phyloP scores from a whole-genome alignment of 2,888 invertebrate species.

The Thumatha senex region DNA sequence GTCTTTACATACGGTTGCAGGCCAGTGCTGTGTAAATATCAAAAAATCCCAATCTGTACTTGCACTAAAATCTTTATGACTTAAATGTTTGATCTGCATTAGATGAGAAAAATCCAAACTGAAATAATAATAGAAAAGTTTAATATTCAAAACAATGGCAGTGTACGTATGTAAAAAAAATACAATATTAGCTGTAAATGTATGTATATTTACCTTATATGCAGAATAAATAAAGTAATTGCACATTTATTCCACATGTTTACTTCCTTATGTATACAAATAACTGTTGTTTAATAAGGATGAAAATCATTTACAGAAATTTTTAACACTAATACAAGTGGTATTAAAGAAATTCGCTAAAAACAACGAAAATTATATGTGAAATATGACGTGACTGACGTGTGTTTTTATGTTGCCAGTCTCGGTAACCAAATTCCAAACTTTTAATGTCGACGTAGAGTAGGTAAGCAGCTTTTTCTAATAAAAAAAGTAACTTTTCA shows the following conservation, averaged over 20 bases:
- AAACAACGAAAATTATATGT: too few relatives aligned
- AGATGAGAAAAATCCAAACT: constrained; percentile 34
- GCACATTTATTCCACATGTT: constrained; percentile 19
- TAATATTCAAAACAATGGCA: too few relatives aligned
- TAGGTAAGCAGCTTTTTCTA: too few relatives aligned
- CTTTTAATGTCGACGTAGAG: too few relatives aligned
- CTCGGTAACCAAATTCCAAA: not conserved
- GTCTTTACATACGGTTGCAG: constrained; percentile 81
- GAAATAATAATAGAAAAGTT: constrained; percentile 8
- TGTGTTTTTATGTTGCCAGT: not conserved
- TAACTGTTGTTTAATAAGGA: not conserved
- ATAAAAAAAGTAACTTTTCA: too few relatives aligned
- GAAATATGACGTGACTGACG: not conserved
- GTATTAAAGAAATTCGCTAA: too few relatives aligned
- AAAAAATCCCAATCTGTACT: constrained; percentile 87
- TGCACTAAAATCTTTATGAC: not conserved
- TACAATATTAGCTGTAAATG: not conserved
- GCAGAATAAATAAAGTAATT: constrained; percentile 22
- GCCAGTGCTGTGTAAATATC: constrained; percentile 81
- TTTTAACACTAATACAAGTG: not conserved
- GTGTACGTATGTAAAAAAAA: not conserved
- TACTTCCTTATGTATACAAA: not conserved
- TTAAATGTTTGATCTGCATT: constrained; percentile 3
- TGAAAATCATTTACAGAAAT: not conserved
- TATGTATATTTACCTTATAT: constrained; percentile 19